These are phyloP conservation scores for Platycheirus albimanus DNA, from an alignment of 2,888 invertebrate genomes.

Conservation along the genomic window DNA sequence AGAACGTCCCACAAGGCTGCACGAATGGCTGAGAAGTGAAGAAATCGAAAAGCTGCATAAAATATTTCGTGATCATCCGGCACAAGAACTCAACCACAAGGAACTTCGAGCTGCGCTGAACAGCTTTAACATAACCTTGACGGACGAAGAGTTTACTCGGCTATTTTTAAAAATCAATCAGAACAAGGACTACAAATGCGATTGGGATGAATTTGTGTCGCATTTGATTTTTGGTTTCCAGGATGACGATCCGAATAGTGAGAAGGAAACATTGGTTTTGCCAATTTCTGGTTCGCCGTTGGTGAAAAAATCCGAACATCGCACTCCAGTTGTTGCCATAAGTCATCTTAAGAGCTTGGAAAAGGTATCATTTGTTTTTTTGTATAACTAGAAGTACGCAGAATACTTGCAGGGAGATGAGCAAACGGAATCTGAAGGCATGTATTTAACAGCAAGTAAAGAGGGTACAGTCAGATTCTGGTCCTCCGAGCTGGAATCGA, in stretches of 20 bases:
- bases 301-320: constrained; percentile 87
- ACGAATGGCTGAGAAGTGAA: constrained; percentile 78
- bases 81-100: constrained; percentile 75
- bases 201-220: constrained; percentile 91
- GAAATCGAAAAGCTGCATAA: constrained; percentile 78
- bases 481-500: constrained; percentile 87
- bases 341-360: constrained; percentile 76
- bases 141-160: constrained; percentile 85
- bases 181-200: constrained; percentile 84
- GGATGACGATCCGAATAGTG: constrained; percentile 86
- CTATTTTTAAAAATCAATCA: constrained; percentile 87
- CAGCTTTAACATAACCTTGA: constrained; percentile 77
- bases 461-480: constrained; percentile 92
- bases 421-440: constrained; percentile 84
- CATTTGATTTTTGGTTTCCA: constrained; percentile 89
- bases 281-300: constrained; percentile 86
- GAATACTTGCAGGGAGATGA: constrained; percentile 77
- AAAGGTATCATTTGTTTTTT: constrained; percentile 16
- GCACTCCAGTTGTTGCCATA: constrained; percentile 87
- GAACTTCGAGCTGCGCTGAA: constrained; percentile 78
- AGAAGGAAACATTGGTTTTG: constrained; percentile 85
- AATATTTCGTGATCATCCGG: constrained; percentile 75
- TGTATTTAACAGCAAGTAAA: constrained; percentile 89
- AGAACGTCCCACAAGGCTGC: constrained; percentile 78
- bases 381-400: too few species aligned